Evolutionary conservation across 2,888 invertebrate species (phyloP).

Genomic region (Drosophila phalerata): DNA sequence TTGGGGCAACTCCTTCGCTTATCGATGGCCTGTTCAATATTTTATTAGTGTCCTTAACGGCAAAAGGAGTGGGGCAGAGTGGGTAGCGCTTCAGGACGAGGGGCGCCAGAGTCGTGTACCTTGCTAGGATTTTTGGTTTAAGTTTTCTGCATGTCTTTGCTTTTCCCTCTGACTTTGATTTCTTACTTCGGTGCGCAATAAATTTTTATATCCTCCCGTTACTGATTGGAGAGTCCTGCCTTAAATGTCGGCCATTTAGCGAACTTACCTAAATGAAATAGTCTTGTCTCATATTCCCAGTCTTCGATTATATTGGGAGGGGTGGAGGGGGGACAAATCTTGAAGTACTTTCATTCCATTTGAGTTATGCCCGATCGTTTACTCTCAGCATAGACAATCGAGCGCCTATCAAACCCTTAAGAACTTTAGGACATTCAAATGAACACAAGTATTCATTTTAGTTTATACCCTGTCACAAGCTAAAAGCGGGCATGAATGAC

Average conservation of each 20-base stretch:
- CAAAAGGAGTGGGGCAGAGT: neutral
- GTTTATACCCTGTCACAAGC: neutral
- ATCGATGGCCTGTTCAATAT: slow-evolving; percentile 80
- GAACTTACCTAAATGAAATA: slow-evolving; percentile 56
- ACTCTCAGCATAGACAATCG: slow-evolving; percentile 9
- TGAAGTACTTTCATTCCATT: slow-evolving; percentile 9
- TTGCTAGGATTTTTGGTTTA: slow-evolving; percentile 35
- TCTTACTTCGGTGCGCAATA: slow-evolving; percentile 68
- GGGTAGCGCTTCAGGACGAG: neutral
- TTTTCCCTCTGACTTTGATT: slow-evolving; percentile 58
- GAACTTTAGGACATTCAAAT: slow-evolving; percentile 15
- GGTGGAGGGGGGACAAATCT: neutral
- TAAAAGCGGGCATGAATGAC: neutral
- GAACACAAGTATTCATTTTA: neutral
- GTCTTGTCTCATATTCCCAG: slow-evolving; percentile 14
- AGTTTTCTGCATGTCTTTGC: slow-evolving; percentile 1
- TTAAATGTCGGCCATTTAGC: slow-evolving; percentile 48
- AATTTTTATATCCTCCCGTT: slow-evolving; percentile 63
- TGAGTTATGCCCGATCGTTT: slow-evolving; percentile 1
- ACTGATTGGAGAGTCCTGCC: slow-evolving; percentile 1
- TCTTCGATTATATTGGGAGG: neutral
- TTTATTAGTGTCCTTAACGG: slow-evolving; percentile 79
- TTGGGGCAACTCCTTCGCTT: slow-evolving; percentile 63
- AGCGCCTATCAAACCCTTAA: slow-evolving; percentile 7
- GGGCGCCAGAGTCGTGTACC: slow-evolving; percentile 60